A percentile compares a stretch with the other conserved stretches of the same genome.
These are phyloP conservation scores for Trachelus stipa DNA, from an alignment of 2,888 invertebrate species.

Conservation along the genomic window DNA sequence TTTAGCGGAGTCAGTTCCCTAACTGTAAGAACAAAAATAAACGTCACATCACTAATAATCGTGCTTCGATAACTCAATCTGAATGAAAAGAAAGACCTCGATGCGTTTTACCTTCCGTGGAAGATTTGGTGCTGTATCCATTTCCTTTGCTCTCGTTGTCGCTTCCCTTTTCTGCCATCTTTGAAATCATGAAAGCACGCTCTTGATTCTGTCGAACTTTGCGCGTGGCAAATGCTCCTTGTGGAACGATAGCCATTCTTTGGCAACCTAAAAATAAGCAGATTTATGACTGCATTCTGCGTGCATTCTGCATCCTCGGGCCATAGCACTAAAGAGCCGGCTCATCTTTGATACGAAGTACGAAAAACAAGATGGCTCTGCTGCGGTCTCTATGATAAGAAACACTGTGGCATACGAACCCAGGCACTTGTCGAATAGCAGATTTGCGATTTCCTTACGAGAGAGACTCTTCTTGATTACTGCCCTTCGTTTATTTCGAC, in stretches of 20 bases:
- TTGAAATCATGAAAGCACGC: constrained; percentile 70
- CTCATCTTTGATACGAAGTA: not conserved
- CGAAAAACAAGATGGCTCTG: constrained; percentile 1
- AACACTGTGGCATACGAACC: constrained; percentile 38
- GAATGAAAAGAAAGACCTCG: no score
- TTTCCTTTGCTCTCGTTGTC: constrained; percentile 38
- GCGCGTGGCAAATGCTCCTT: constrained; percentile 79
- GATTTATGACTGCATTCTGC: not conserved
- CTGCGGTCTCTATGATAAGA: not conserved
- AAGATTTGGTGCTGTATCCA: not conserved
- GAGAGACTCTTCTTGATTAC: constrained; percentile 23
- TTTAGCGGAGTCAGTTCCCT: constrained; percentile 78
- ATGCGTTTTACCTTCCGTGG: not conserved
- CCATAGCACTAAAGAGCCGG: not conserved
- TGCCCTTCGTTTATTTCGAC: constrained; percentile 11
- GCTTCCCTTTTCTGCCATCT: constrained; percentile 66
- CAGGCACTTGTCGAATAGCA: constrained; percentile 48
- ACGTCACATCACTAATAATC: constrained; percentile 31
- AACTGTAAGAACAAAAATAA: constrained; percentile 66
- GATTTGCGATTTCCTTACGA: constrained; percentile 34
- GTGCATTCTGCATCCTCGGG: not conserved
- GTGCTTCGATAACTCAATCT: no score
- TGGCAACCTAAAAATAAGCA: constrained; percentile 46
- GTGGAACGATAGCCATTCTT: constrained; percentile 81
- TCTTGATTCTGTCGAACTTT: constrained; percentile 74